Evolutionary conservation across 2,888 invertebrate genomes (phyloP), one percentile per base, ranked within the genome.

Genomic region (Synanthedon vespiformis): DNA sequence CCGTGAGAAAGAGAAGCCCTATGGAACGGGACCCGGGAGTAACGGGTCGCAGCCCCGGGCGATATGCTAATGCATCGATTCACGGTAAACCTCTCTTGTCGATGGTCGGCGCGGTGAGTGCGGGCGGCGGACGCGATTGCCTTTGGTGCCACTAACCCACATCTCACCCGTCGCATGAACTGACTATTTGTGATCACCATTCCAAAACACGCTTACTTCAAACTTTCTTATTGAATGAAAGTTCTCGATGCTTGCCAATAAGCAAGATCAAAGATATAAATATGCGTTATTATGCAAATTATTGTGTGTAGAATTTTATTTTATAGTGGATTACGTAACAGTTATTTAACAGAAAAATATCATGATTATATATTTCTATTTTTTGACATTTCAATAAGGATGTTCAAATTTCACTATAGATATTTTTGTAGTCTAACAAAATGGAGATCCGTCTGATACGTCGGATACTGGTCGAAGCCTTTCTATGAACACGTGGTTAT

Each of bases 201-300:
- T 78, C 72, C 74, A 76, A 75, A 80, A 80, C 74, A 80, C 76
- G 75, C 77, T 80, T 76, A 80, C 34, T 34, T 79, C 80, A 80
- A 79, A 85, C 85, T 85, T 85, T 85, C 82, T 72, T 75, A 77
- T 80, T 69, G 77, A 81, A 77, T 69, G 81, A 84, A 85, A 81
- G 79, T 80, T 78, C 65, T 64, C 67, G 70, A 65, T 63, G 67
- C 64, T 68, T 66, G 64, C 65, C 68, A 72, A 69, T 67, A 48
- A 44, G 16, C 56, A 59, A 57, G 56, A 57, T 53, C 50, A 40
- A 54, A 55, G 51, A 34, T 34, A 34, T 22, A 22, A 22, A 22
- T 34, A 10, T 10, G 34, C 34, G 34, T 34, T 34, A 34, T 34
- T 34, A 34, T 34, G 34, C 34, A 34, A 34, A 34, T 10, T 10